Evolutionary conservation across 2,113 vertebrate genomes (phyloP), one percentile per base, ranked within the genome.

Genomic region (Pavo muticus): DNA sequence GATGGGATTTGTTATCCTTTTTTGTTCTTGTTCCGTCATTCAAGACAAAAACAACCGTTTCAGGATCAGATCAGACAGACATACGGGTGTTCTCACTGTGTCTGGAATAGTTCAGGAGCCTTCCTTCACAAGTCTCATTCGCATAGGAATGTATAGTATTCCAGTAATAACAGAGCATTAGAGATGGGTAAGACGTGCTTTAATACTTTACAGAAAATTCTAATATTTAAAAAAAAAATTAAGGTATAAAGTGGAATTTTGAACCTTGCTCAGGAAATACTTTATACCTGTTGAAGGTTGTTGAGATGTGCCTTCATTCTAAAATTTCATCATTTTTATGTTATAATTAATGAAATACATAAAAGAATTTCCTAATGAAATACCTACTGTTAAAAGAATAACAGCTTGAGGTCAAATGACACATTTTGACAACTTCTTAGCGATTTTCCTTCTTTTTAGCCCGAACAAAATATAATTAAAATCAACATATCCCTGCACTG

Each of bases 391-490:
- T 52, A 18, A 56, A 92, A 90, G 37, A 27, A 70, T 57, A 90
- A 15, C 90, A 94, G 78, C 85, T 67, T 54, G 74, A 87, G 48
- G 48, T 18, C 59, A 75, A 76, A 73, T 1, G 16, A 74, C 92
- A 87, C 63, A 70, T 72, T 30, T 32, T 84, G 74, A 84, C 89
- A 81, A 71, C 61, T 78, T 71, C 52, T 35, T 23, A 32, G 50
- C 9, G 40, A 72, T 72, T 52, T 67, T 75, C 52, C 57, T 5
- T 47, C 67, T 75, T 61, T 61, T 5, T 40, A 81, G 77, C 37
- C 52, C 71, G 84, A 93, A 64, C 25, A 71, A 93, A 90, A 74
- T 11, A 54, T 84, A 94, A 93, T 87, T 94, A 94, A 94, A 84
- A 82, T 65, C 65, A 89, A 91, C 73, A 61, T 59, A 48, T n/a